Percentiles rank a stretch among this genome's conserved stretches.
These are phyloP conservation scores for Hipparchia sbordonii DNA, from an alignment of 2,888 invertebrate species.

Conservation along the genomic window DNA sequence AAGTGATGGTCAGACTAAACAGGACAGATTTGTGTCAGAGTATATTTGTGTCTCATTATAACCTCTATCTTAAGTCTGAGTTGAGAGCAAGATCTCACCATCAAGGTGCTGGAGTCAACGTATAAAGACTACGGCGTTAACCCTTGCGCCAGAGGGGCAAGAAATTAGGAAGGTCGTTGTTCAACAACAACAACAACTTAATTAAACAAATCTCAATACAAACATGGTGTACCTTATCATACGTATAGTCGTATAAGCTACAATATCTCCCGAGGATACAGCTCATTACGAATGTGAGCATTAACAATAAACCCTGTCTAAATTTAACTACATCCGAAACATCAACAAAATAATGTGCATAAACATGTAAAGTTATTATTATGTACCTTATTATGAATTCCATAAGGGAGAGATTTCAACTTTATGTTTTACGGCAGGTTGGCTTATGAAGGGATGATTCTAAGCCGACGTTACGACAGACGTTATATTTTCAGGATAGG, in stretches of 20 bases:
- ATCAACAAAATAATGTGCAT: not conserved
- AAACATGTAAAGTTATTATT: not conserved
- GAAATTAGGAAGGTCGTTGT: too few species aligned
- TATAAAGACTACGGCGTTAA: too few species aligned
- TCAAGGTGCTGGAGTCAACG: too few species aligned
- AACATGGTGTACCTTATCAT: not conserved
- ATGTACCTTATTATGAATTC: not conserved
- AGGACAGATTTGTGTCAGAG: too few species aligned
- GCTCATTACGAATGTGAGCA: not conserved
- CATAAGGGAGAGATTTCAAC: slow-evolving; percentile 13
- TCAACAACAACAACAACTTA: too few species aligned
- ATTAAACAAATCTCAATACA: not conserved
- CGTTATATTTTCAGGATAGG: slow-evolving; percentile 8
- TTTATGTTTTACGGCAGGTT: slow-evolving; percentile 7
- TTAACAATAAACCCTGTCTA: slow-evolving; percentile 12
- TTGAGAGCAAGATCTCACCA: too few species aligned
- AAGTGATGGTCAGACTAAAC: too few species aligned
- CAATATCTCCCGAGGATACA: not conserved
- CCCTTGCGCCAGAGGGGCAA: too few species aligned
- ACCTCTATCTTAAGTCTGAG: too few species aligned
- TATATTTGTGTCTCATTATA: too few species aligned
- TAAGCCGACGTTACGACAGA: slow-evolving; percentile 17
- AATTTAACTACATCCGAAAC: slow-evolving; percentile 13
- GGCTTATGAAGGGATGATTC: slow-evolving; percentile 22
- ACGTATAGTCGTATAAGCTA: not conserved